Base-by-base conservation (phyloP, 2,797 vertebrate species). In the Parotocinclus haroldoi region DNA sequence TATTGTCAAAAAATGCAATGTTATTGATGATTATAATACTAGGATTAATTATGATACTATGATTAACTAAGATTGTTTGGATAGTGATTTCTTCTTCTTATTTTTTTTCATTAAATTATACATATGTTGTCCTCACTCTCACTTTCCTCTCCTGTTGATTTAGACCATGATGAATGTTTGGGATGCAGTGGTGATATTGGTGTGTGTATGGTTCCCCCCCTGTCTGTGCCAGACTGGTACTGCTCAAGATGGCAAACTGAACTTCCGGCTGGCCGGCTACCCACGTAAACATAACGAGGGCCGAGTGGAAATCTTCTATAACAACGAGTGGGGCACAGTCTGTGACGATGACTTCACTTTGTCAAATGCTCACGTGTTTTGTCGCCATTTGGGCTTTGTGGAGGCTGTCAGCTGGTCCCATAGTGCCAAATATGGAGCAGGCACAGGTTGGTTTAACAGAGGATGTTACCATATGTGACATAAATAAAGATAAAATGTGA, bases 251-350 rank as follows among this genome's bases (percentile, higher is more conserved):
- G 80, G 88, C 16, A 84, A 75, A 53, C 85, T 96, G 8, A 88
- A 83, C 76, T 89, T 98, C 73, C 89, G 95, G 39, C 85, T 99
- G 86, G 83, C 91, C 0, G 96, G 96, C 13, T 97, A 94, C 81
- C 96, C 96, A 0, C 92, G 96, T 38, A 98, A 99, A 77, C 94
- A 96, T 88, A 96, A 94, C 0, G 96, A 99, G 84, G 96, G 96
- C 0, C 90, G 96, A 0, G 38, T 99, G 0, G 96, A 99, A 80
- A 87, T 98, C 44, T 94, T 95, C 80, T 86, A 95, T 80, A 89
- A 91, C 0, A 91, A 92, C 0, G 96, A 98, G 84, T 99, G 96
- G 96, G 96, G 96, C 71, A 98, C 95, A 78, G 88, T 99, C 85
- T 99, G 96, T 0, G 96, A 99, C 0, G 96, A 98, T 0, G 96